Evolutionary conservation across 1,140 invertebrate genomes (phyloP), one percentile per base, ranked within the genome.

Genomic region (Zaprionus nigranus): DNA sequence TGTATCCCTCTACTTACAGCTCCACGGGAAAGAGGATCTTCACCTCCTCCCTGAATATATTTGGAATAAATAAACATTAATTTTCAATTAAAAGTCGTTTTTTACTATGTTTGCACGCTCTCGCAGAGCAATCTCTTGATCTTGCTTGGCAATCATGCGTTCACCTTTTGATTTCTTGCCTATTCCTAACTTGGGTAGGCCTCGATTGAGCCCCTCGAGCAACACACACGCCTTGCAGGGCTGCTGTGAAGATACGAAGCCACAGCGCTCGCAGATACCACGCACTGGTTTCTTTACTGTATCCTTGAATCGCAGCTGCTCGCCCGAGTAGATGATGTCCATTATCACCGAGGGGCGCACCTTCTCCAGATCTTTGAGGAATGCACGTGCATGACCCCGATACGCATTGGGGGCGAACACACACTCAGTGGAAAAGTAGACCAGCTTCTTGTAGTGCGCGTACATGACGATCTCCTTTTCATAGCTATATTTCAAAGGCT

Each of bases 381-480:
- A 97, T 17, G 97, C 95, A 86, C 99, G 94, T 4, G 97, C 98
- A 94, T 99, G 96, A 2, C 98, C 99, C 88, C 98, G 94, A 92
- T 99, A 99, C 0, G 99, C 98, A 94, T 99, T 99, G 20, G 99
- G 99, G 15, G 99, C 97, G 94, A 99, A 99, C 43, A 99, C 96
- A 94, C 99, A 99, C 93, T 99, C 99, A 0, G 99, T 99, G 11
- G 98, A 99, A 93, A 99, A 99, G 92, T 99, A 99, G 46, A 99
- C 96, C n/a, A 99, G 93, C 82, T 97, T 97, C 92, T 98, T 98
- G 92, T 98, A 99, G 93, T 99, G 98, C 2, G 98, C 98, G 94
- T 99, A 99, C 97, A 99, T 99, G 0, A 99, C 99, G 92, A 99
- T 99, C 94, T 99, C 99, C 92, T 99, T 99, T 93, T 99, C 99